Evolutionary conservation across 2,888 invertebrate species (phyloP).

Genomic region (Cynaeus angustus): DNA sequence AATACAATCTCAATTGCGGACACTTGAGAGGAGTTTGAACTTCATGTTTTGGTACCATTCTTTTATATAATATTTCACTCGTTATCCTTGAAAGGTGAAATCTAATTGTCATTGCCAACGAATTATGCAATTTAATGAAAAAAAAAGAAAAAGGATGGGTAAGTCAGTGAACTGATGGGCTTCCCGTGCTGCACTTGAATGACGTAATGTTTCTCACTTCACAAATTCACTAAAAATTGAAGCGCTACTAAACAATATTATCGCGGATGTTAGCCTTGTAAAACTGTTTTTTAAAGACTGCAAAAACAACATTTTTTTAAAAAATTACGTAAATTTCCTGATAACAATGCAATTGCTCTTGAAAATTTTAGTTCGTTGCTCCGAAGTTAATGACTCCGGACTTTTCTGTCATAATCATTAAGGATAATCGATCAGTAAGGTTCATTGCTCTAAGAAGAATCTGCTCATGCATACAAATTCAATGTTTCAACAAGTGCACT

Average conservation of each 20-base stretch:
- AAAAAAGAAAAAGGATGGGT: not conserved
- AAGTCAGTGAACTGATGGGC: not conserved
- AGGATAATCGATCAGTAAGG: not conserved
- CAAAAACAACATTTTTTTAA: no score
- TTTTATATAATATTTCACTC: constrained; percentile 4
- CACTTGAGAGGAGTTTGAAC: constrained; percentile 1
- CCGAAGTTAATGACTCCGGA: not conserved
- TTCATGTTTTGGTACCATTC: not conserved
- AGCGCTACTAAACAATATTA: no score
- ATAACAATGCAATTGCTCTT: no score
- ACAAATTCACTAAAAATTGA: no score
- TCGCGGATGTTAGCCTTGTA: no score
- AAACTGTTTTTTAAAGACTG: no score
- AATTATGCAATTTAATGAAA: not conserved
- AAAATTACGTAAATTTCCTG: no score
- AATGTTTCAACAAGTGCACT: not conserved
- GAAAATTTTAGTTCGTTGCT: not conserved
- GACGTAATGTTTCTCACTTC: no score
- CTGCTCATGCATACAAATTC: not conserved
- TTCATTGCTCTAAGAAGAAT: not conserved
- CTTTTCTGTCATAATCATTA: not conserved
- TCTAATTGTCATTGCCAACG: not conserved
- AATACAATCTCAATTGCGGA: not conserved
- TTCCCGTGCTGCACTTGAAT: no score
- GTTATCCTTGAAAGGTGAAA: constrained; percentile 9